Conservation (phyloP, 1,140 invertebrate genomes). For the Bombus huntii region DNA sequence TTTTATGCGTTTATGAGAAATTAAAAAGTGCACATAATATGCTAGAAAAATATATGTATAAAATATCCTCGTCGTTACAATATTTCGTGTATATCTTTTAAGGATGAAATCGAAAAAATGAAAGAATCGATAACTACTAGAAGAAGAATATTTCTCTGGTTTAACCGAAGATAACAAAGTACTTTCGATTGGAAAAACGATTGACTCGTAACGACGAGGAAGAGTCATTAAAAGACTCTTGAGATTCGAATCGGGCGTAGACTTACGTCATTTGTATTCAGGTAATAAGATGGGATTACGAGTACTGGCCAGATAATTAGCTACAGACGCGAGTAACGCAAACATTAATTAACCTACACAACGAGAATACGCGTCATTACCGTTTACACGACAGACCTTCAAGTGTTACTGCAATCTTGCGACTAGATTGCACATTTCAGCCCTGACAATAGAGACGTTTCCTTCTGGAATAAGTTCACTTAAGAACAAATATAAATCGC, state of each 20-base stretch:
- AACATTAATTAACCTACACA: slow-evolving; percentile 68
- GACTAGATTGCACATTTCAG: background rate
- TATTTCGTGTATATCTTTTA: too few relatives aligned
- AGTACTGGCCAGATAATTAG: slow-evolving; percentile 60
- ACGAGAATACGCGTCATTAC: slow-evolving; percentile 5
- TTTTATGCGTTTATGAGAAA: background rate
- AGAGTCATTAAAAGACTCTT: slow-evolving; percentile 43
- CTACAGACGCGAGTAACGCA: slow-evolving; percentile 57
- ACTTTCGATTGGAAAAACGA: slow-evolving; percentile 42
- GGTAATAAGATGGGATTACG: slow-evolving; percentile 58
- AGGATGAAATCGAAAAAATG: too few relatives aligned
- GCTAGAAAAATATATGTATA: background rate
- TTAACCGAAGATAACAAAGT: slow-evolving; percentile 6
- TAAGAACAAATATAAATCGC: background rate
- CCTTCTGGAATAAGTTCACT: background rate
- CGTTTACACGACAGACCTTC: background rate
- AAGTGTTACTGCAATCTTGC: background rate
- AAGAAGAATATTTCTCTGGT: background rate
- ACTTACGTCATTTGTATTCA: slow-evolving; percentile 6
- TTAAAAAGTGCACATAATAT: too few relatives aligned
- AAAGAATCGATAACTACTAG: too few relatives aligned
- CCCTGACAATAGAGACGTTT: background rate
- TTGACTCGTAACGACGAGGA: slow-evolving; percentile 27
- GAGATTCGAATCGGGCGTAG: slow-evolving; percentile 19
- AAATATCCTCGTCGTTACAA: too few relatives aligned